Evolutionary conservation across 1,140 invertebrate genomes (phyloP), one percentile per base, ranked within the genome.

Genomic region (Parasteatoda tepidariorum): DNA sequence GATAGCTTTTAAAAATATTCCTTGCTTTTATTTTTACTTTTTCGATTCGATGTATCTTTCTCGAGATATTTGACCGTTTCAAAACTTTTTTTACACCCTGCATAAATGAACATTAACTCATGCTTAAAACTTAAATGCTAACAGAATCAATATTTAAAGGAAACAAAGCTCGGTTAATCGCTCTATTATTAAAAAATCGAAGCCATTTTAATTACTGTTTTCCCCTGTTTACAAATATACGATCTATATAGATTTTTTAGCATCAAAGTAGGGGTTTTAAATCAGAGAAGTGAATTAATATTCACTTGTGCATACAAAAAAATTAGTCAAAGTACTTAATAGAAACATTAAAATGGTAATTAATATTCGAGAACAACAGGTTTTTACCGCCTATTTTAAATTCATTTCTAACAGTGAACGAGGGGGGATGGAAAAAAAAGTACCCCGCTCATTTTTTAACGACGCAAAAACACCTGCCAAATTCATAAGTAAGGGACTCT

Each of bases 311-410:
- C 61, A 71, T 68, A 24, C 66, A 79, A 67, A 38, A 78, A 31
- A 55, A 64, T 67, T 67, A 78, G 34, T 34, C 75, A 24, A 78
- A 78, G 67, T 70, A 82, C 78, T 82, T 82, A 70, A 82, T 82
- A 61, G 78, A 82, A 82, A 82, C 78, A 82, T 82, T 71, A 82
- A 82, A 82, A 71, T 71, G 78, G 78, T 82, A 82, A 82, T 82
- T 82, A 82, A 82, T 82, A 82, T 82, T 38, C 67, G 78, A 38
- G 68, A 55, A 82, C 67, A 61, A 41, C 66, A 68, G n/a, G 57
- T 34, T 66, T 78, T 79, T 79, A 55, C 64, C 33, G 18, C 24
- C 31, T 64, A 30, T 24, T 64, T 57, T 79, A 48, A 48, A 64
- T 76, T 76, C 61, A 64, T 79, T 79, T 67, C 24, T 11, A 78